A percentile compares a stretch with the other conserved stretches of the same genome.
Evolutionary conservation across 2,888 invertebrate genomes (phyloP).

Genomic region (Lepidonotus clava): DNA sequence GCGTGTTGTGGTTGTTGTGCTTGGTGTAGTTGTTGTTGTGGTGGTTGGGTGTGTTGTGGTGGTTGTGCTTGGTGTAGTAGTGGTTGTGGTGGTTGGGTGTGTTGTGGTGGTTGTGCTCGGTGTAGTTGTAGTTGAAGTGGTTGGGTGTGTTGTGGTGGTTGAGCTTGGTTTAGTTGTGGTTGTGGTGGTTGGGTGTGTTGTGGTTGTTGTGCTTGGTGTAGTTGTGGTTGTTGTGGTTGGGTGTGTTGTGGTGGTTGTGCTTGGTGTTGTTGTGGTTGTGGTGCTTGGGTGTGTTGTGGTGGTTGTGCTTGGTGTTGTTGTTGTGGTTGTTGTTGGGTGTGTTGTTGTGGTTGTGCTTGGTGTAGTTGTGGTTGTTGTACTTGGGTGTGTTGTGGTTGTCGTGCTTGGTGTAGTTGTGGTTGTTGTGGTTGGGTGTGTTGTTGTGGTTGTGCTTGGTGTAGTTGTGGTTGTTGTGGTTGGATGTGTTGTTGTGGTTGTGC

Average conservation of each 20-base stretch:
- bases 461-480: not conserved
- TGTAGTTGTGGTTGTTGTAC: not conserved
- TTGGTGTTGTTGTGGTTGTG: not conserved
- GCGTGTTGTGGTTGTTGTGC: not conserved
- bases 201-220: not conserved
- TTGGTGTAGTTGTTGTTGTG: not conserved
- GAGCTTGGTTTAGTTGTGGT: not conserved
- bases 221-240: not conserved
- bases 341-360: not conserved
- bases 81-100: too few relatives aligned
- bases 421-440: not conserved
- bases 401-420: not conserved
- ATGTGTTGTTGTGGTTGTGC: not conserved
- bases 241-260: not conserved
- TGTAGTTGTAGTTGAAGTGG: not conserved
- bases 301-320: not conserved
- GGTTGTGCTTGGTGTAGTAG: not conserved
- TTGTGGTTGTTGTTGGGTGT: not conserved
- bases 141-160: not conserved
- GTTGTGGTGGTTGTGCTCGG: not conserved
- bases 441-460: not conserved
- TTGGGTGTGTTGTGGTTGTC: too few relatives aligned
- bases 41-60: not conserved
- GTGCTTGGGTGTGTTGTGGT: not conserved
- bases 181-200: not conserved